Percentiles rank a stretch among this genome's conserved stretches.
Conservation (phyloP, 2,888 invertebrate species). For the Uloborus plumipes region DNA sequence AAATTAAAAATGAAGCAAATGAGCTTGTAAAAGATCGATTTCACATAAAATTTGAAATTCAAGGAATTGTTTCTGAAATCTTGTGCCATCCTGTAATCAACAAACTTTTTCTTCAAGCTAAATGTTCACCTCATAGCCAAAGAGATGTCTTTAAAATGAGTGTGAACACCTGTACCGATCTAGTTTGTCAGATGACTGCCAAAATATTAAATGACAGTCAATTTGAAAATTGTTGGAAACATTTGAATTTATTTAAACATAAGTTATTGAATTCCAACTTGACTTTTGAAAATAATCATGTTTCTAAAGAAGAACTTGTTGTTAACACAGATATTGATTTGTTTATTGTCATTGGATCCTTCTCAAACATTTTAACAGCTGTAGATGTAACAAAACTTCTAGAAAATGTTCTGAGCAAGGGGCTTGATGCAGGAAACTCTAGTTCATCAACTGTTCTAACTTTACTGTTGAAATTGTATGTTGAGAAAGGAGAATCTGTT, state of each 20-base stretch:
- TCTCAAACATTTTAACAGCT: constrained; percentile 19
- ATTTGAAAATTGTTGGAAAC: background rate
- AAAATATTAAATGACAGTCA: background rate
- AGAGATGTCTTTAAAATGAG: background rate
- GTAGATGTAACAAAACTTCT: constrained; percentile 12
- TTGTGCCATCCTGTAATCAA: constrained; percentile 25
- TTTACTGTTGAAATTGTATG: constrained; percentile 6
- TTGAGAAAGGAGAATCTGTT: constrained; percentile 3
- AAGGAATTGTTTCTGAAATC: constrained; percentile 20
- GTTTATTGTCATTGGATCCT: constrained; percentile 10
- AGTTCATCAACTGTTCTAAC: no score
- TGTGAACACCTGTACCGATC: constrained; percentile 20
- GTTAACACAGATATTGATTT: constrained; percentile 1
- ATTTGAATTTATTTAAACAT: constrained; percentile 21
- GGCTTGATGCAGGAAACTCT: background rate
- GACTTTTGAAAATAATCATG: no score
- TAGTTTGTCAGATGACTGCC: constrained; percentile 17
- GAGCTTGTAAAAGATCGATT: background rate
- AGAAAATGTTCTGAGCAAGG: constrained; percentile 7
- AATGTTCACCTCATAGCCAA: background rate
- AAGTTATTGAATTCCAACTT: background rate
- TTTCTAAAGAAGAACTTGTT: no score
- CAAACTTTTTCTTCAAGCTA: constrained; percentile 22
- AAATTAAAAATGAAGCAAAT: background rate
- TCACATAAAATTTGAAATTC: no score